These are phyloP conservation scores for Temnothorax rugatulus DNA, from an alignment of 2,888 invertebrate genomes.

Conservation along the genomic window DNA sequence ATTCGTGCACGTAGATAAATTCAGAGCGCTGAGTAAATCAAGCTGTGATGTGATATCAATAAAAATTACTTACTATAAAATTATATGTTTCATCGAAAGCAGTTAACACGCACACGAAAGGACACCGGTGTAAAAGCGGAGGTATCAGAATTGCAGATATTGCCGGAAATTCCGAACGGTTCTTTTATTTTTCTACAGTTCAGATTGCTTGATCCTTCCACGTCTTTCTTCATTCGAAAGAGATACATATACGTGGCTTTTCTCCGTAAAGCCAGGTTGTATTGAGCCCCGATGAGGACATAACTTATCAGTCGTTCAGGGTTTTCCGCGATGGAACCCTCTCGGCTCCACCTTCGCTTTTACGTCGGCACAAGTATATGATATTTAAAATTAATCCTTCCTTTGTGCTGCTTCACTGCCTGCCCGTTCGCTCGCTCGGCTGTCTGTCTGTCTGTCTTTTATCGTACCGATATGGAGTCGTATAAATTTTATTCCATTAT, in stretches of 20 bases:
- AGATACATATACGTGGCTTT: slow-evolving; percentile 52
- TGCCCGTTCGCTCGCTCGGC: slow-evolving; percentile 64
- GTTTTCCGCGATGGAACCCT: slow-evolving; percentile 73
- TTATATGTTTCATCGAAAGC: not conserved
- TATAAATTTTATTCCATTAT: slow-evolving; percentile 85
- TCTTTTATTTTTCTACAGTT: slow-evolving; percentile 35
- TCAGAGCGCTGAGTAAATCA: not conserved
- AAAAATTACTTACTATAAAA: slow-evolving; percentile 22
- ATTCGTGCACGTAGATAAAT: not conserved
- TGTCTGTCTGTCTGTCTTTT: slow-evolving; percentile 83
- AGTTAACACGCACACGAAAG: slow-evolving; percentile 31
- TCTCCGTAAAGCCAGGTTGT: slow-evolving; percentile 64
- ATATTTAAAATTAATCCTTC: slow-evolving; percentile 86
- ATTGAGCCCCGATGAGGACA: slow-evolving; percentile 69
- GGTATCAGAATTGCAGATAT: slow-evolving; percentile 37
- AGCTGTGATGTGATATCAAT: not conserved
- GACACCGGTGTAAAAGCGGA: slow-evolving; percentile 31
- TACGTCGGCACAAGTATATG: slow-evolving; percentile 77
- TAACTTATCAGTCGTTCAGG: slow-evolving; percentile 77
- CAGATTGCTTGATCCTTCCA: slow-evolving; percentile 53
- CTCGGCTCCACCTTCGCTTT: slow-evolving; percentile 76
- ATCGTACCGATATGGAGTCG: slow-evolving; percentile 84
- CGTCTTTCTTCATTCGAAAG: slow-evolving; percentile 52
- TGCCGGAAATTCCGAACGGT: slow-evolving; percentile 58
- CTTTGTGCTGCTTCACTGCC: slow-evolving; percentile 81